Base-by-base conservation (phyloP, 2,797 vertebrate species). In the Pipistrellus pygmaeus region DNA sequence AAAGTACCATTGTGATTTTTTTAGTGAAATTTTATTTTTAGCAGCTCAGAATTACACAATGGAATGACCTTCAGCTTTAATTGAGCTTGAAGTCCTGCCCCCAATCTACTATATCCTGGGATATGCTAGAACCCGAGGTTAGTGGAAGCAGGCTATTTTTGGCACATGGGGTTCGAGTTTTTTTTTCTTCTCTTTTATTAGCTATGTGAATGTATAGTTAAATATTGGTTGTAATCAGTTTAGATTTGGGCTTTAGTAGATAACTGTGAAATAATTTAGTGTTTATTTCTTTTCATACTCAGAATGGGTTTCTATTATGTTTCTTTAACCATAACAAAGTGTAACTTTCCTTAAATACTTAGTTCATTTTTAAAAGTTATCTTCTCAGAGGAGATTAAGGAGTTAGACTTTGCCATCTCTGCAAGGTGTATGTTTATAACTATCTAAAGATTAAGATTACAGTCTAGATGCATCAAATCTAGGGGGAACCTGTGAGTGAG, bases 321-420 rank as follows among this genome's bases (percentile, higher is more conserved):
- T 84, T 82, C 20, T 69, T 53, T 88, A 66, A 62, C 78, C 17
- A 12, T 71, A 62, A 15, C 30, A 21, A 94, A 81, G 27, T 81
- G 1, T 90, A 38, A 66, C 25, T 71, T 68, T 27, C 25, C 25
- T 73, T 84, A 66, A 83, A 38, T 85, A 5, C 30, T 81, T 80
- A 53, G 14, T 82, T 94, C n/a, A n/a, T 91, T 93, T 80, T 9
- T 64, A 76, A 75, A 85, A 84, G 38, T 44, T 86, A 20, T 20
- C 51, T 82, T 68, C 64, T 72, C 30, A 27, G 23, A n/a, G n/a
- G n/a, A 18, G 8, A 18, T 76, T 41, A 14, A 76, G 21, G 3
- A 44, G 18, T 82, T 77, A 71, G 12, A 55, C 9, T 57, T 62
- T 30, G 14, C 51, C 38, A 7, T 69, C 7, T 92, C 21, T 88